Percentiles rank a stretch among this genome's conserved stretches.
These are phyloP conservation scores for Orestias chungarensis DNA, from an alignment of 2,797 vertebrate species.

Conservation along the genomic window DNA sequence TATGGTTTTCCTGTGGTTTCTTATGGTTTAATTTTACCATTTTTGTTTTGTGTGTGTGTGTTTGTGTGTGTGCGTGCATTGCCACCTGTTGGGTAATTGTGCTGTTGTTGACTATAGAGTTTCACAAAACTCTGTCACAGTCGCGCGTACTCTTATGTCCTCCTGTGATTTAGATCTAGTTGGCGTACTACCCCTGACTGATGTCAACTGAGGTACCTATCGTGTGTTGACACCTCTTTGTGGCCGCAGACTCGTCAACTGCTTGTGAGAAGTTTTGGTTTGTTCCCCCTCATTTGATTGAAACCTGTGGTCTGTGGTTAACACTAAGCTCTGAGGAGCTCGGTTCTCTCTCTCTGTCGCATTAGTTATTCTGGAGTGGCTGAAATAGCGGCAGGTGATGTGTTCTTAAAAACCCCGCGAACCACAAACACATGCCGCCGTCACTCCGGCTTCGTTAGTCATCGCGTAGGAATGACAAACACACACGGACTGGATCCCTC, in stretches of 20 bases:
- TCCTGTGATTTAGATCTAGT: too few species aligned
- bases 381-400: constrained; percentile 74
- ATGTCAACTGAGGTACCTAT: constrained; percentile 29
- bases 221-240: constrained; percentile 16
- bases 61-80: background rate
- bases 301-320: constrained; percentile 32
- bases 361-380: constrained; percentile 67
- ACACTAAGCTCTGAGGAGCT: background rate
- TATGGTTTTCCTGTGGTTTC: background rate
- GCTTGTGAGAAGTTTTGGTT: constrained; percentile 13
- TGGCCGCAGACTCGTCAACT: constrained; percentile 33
- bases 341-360: constrained; percentile 34
- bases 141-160: background rate
- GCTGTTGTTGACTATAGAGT: too few species aligned
- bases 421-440: constrained; percentile 74
- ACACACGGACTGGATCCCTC: background rate
- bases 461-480: constrained; percentile 54
- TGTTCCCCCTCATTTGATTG: constrained; percentile 32
- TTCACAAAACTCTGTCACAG: background rate
- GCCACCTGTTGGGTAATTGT: background rate
- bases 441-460: constrained; percentile 70
- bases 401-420: constrained; percentile 72
- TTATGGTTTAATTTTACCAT: background rate
- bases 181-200: background rate
- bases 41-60: background rate